Conservation (phyloP, 2,113 vertebrate genomes). For the Arvicanthis niloticus region DNA sequence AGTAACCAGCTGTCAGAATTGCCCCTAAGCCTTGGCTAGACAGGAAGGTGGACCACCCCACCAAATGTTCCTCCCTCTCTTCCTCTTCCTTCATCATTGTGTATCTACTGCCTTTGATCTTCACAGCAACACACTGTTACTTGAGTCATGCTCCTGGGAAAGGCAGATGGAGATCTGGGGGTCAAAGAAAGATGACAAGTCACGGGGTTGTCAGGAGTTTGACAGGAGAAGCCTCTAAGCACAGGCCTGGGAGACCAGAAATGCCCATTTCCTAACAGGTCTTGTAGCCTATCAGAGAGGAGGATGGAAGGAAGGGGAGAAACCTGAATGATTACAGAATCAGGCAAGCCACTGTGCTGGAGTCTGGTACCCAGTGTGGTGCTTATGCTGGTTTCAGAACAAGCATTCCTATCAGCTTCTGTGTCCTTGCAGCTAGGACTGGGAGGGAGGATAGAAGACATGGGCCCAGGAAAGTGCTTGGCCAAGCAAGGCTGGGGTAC, state of each 20-base stretch:
- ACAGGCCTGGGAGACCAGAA: not conserved
- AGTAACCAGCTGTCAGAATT: not conserved
- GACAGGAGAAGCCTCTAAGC: not conserved
- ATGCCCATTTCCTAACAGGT: not conserved
- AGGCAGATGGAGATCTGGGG: not conserved
- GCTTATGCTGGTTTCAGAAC: too few relatives aligned
- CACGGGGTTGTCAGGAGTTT: rapidly evolving
- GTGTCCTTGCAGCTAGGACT: not conserved
- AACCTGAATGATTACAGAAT: rapidly evolving
- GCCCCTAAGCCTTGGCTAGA: not conserved
- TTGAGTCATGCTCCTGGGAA: not conserved
- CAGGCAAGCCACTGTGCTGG: rapidly evolving
- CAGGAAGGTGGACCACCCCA: rapidly evolving
- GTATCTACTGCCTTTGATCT: not conserved
- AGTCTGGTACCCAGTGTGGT: not conserved
- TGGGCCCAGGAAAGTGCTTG: too few relatives aligned
- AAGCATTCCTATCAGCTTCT: too few relatives aligned
- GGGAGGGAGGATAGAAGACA: not conserved
- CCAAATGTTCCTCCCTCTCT: not conserved
- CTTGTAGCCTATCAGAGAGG: not conserved
- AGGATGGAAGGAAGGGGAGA: not conserved
- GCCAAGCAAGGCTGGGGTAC: not conserved
- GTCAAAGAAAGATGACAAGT: not conserved
- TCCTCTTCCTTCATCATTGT: not conserved
- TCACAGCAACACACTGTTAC: not conserved